phyloP scores from a whole-genome alignment of 2,797 vertebrate species.

The Selene dorsalis region DNA sequence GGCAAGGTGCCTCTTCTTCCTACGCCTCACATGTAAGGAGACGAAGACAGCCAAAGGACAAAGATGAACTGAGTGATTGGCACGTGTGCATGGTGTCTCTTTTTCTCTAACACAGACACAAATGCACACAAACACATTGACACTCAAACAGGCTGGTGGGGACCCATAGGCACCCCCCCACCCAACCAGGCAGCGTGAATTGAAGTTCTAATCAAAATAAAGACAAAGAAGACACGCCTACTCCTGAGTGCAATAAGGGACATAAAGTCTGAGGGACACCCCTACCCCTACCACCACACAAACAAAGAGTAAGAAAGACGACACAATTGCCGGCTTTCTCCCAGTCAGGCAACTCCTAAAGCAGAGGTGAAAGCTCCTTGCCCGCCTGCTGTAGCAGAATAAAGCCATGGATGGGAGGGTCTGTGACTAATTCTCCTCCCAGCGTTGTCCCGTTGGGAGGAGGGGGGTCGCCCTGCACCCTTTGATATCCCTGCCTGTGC shows the following conservation, averaged over 20 bases:
- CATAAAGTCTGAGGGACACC: conserved; percentile 72
- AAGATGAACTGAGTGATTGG: conserved; percentile 65
- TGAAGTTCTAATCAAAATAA: conserved; percentile 79
- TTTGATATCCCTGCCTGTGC: conserved; percentile 88
- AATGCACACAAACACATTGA: conserved; percentile 48
- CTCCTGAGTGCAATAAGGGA: conserved; percentile 76
- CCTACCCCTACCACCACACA: conserved; percentile 33
- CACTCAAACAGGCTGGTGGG: conserved; percentile 32
- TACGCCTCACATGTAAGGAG: conserved; percentile 60
- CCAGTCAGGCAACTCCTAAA: conserved; percentile 74
- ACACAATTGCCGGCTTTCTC: conserved; percentile 80
- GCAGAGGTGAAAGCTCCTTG: conserved; percentile 75
- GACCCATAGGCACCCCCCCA: conserved; percentile 56
- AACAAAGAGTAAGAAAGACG: conserved; percentile 66
- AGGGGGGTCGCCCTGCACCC: conserved; percentile 81
- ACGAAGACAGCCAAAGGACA: conserved; percentile 52
- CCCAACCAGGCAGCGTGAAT: conserved; percentile 58
- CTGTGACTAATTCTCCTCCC: conserved; percentile 87
- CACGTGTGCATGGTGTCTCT: conserved; percentile 35
- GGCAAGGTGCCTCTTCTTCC: conserved; percentile 51
- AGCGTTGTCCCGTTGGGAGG: conserved; percentile 81
- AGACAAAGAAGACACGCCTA: conserved; percentile 73
- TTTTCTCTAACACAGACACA: conserved; percentile 37
- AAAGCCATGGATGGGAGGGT: conserved; percentile 86
- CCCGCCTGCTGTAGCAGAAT: conserved; percentile 82